Base-by-base conservation (phyloP, 2,888 invertebrate genomes). In the Lapara coniferarum region DNA sequence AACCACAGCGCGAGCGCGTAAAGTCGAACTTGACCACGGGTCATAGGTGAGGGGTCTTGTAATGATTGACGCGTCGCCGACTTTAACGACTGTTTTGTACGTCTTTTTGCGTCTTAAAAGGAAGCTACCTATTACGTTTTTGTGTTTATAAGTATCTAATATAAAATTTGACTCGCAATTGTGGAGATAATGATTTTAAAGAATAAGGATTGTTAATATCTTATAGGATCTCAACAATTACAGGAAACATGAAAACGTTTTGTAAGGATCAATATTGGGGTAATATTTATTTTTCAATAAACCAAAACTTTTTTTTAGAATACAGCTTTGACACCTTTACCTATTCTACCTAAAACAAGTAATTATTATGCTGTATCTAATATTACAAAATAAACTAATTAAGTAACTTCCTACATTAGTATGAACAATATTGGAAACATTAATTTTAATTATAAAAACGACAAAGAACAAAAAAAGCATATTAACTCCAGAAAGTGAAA, bases 11-110 rank as follows among this genome's bases (percentile, higher is more conserved):
- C 46, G 19, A 10, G 63, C 49, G 7, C 12, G 46, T 49, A 13
- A 16, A 52, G 70, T 82, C 88, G 90, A 89, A 91, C 91, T 93
- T 92, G 93, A 93, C 93, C 92, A 91, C 71, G 83, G 86, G 86
- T 83, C 83, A 81, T 77, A 83, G 85, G 84, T 81, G 76, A 73
- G 69, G 75, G 84, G 88, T 88, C 84, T 80, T 56, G 16, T 72
- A 63, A 79, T 91, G 90, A 91, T 86, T 89, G 91, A 90, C 91
- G 85, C 79, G 73, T 75, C 70, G 58, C 74, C 79, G 83, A 81
- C 79, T 81, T 71, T 81, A 80, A 80, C 76, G 78, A 81, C 72
- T 77, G 76, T 84, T 87, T 85, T 87, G 82, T 81, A 78, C 51
- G 37, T 59, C 59, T 58, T 37, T 69, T 52, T 53, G 68, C 59